Percentiles rank a stretch among this genome's conserved stretches.
phyloP scores from a whole-genome alignment of 1,140 invertebrate genomes.

The Drosophila kohkoa region DNA sequence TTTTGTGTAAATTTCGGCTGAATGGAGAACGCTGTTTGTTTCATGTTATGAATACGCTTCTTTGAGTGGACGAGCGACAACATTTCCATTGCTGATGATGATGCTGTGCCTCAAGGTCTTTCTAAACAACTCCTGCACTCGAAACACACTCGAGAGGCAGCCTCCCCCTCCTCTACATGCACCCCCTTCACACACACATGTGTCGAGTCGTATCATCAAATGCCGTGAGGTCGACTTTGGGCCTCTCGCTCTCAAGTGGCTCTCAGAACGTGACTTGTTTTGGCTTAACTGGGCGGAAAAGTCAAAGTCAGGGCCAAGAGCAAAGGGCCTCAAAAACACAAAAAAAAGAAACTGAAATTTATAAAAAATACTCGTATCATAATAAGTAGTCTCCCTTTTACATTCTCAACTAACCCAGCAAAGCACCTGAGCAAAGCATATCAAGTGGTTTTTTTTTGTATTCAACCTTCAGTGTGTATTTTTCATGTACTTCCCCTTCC shows the following conservation, averaged over 20 bases:
- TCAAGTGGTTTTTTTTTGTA: slow-evolving; percentile 34
- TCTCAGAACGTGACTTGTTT: slow-evolving; percentile 70
- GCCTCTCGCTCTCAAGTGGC: slow-evolving; percentile 43
- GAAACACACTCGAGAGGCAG: slow-evolving; percentile 4
- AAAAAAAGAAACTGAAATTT: not conserved
- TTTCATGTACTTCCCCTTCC: not conserved
- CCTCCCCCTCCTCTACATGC: not conserved
- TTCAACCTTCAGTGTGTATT: slow-evolving; percentile 15
- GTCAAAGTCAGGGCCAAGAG: slow-evolving; percentile 75
- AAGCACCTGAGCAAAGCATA: slow-evolving; percentile 28
- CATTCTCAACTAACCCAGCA: not conserved
- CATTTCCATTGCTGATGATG: not conserved
- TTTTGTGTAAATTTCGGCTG: slow-evolving; percentile 31
- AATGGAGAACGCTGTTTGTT: slow-evolving; percentile 36
- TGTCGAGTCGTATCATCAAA: slow-evolving; percentile 40
- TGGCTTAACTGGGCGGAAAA: slow-evolving; percentile 29
- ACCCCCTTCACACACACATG: slow-evolving; percentile 2
- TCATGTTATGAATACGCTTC: slow-evolving; percentile 36
- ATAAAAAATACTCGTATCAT: slow-evolving; percentile 15
- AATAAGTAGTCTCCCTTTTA: slow-evolving; percentile 4
- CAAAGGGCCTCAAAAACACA: slow-evolving; percentile 26
- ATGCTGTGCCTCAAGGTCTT: slow-evolving; percentile 7
- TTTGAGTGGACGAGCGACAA: slow-evolving; percentile 2
- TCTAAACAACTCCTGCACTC: slow-evolving; percentile 28
- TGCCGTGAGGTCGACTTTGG: slow-evolving; percentile 29